These are phyloP conservation scores for Lochmaea capreae DNA, from an alignment of 2,888 invertebrate genomes.

Conservation along the genomic window DNA sequence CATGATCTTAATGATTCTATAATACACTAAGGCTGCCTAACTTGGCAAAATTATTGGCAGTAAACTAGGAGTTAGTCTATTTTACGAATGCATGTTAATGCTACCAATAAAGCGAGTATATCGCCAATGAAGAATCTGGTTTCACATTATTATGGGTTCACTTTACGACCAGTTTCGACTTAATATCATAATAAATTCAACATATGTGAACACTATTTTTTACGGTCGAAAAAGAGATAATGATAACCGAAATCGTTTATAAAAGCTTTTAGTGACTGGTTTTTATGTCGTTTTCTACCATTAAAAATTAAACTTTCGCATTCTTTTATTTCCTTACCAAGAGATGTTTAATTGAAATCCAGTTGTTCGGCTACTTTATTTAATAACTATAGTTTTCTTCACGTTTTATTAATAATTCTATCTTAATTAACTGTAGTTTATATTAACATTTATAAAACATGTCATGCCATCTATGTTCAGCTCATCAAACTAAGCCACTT, in stretches of 20 bases:
- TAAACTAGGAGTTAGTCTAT: conserved; percentile 29
- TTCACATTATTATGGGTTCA: conserved; percentile 53
- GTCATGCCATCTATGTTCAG: no score
- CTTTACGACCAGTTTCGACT: conserved; percentile 62
- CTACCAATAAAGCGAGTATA: conserved; percentile 46
- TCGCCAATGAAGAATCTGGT: conserved; percentile 56
- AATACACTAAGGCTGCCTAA: conserved; percentile 51
- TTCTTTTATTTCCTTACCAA: conserved; percentile 40
- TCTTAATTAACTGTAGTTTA: no score
- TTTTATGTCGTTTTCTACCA: conserved; percentile 52
- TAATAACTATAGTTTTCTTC: no score
- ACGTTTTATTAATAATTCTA: no score
- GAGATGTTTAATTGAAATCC: neutral
- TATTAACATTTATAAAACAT: no score
- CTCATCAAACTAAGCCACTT: no score
- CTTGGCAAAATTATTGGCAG: conserved; percentile 23
- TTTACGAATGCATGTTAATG: conserved; percentile 38
- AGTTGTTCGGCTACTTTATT: neutral
- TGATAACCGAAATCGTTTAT: conserved; percentile 54
- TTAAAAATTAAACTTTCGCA: conserved; percentile 51
- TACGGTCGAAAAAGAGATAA: conserved; percentile 55
- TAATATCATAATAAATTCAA: conserved; percentile 65
- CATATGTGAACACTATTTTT: conserved; percentile 64
- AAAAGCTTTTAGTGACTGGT: conserved; percentile 57
- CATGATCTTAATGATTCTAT: neutral